Base-by-base conservation (phyloP, 2,797 vertebrate species). In the Acipenser transmontanus region DNA sequence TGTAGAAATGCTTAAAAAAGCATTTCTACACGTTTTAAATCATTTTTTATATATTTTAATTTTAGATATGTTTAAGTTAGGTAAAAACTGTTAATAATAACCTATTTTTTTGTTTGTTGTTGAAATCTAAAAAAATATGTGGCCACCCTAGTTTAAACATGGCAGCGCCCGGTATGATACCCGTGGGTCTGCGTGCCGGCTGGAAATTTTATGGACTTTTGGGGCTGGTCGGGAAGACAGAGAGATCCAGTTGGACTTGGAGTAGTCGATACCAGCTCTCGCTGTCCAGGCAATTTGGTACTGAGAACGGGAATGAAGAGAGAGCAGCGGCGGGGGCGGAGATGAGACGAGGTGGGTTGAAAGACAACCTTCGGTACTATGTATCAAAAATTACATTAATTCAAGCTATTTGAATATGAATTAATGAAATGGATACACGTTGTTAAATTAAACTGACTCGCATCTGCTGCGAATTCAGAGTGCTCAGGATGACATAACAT, bases 131-230 rank as follows among this genome's bases (percentile, higher is more conserved):
- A n/a, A n/a, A n/a, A n/a, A n/a, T n/a, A n/a, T n/a, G n/a, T n/a
- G n/a, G n/a, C n/a, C n/a, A n/a, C n/a, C n/a, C n/a, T n/a, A n/a
- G n/a, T n/a, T n/a, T n/a, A 75, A 85, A 85, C 66, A 91, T 91
- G 89, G 88, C 89, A 84, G 67, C 76, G 54, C 73, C 75, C 81
- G 71, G 82, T 50, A 50, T 17, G 1, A 68, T 73, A 67, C 82
- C 87, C 84, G 70, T 89, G 89, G 72, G 78, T 0, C 51, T 86
- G 0, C 75, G 78, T 73, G 65, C 69, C 6, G 47, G 88, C 17
- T 77, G 59, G 54, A 78, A 74, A 67, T 47, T 86, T 17, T 52
- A 66, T 1, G 83, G 7, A 9, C 68, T 82, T 81, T 73, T 64
- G 51, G 59, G 75, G 13, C 56, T 61, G 5, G 6, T 65, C 1